phyloP scores from a whole-genome alignment of 1,140 invertebrate species.

The Lepidurus arcticus region DNA sequence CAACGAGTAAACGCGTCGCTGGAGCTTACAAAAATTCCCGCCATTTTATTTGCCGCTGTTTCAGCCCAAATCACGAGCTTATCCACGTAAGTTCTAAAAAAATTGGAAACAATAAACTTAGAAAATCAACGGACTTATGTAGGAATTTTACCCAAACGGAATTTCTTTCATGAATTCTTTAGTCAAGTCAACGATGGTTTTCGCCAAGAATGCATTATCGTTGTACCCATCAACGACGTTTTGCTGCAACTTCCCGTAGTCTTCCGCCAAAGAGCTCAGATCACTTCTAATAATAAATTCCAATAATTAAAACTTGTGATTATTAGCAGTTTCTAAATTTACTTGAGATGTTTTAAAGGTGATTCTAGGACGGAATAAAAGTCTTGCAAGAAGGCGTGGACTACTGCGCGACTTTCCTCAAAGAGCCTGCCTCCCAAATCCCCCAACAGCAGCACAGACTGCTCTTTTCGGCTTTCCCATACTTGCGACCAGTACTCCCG shows the following conservation, averaged over 20 bases:
- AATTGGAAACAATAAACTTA: background rate
- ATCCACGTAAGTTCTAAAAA: slow-evolving; percentile 27
- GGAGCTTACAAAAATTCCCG: slow-evolving; percentile 1
- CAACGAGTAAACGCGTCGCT: slow-evolving; percentile 28
- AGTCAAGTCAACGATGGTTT: slow-evolving; percentile 62
- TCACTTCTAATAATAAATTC: background rate
- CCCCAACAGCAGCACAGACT: background rate
- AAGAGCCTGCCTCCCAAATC: background rate
- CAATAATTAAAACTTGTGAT: background rate
- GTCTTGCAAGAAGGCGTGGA: background rate
- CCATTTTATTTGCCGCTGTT: slow-evolving; percentile 25
- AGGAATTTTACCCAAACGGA: slow-evolving; percentile 50
- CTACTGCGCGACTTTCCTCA: background rate
- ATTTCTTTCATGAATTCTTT: slow-evolving; percentile 66
- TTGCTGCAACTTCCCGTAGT: slow-evolving; percentile 11
- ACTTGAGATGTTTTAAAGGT: background rate
- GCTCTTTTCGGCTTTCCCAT: background rate
- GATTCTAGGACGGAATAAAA: background rate
- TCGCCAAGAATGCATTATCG: slow-evolving; percentile 74
- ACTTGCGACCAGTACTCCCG: background rate
- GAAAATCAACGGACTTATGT: background rate
- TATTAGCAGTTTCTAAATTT: background rate
- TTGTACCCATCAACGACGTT: slow-evolving; percentile 65
- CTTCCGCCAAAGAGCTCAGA: slow-evolving; percentile 2
- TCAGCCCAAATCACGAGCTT: slow-evolving; percentile 26